Percentiles rank a stretch among this genome's conserved stretches.
These are phyloP conservation scores for Lacanobia wlatinum DNA, from an alignment of 2,888 invertebrate genomes.

Conservation along the genomic window DNA sequence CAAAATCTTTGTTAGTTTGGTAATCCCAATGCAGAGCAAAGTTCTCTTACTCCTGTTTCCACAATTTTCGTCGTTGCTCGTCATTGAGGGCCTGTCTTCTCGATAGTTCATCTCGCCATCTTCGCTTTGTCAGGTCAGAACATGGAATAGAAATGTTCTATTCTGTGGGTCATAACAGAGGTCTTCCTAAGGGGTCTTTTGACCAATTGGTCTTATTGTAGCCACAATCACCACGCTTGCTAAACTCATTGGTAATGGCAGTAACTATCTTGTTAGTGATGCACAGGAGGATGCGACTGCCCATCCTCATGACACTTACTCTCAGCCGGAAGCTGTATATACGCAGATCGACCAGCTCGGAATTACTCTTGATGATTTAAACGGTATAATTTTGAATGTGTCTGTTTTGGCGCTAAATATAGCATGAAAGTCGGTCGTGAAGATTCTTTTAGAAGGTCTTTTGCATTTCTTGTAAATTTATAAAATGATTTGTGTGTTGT, in stretches of 20 bases:
- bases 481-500: conserved; percentile 16
- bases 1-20: not conserved
- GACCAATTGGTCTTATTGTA: not conserved
- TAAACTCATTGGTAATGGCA: conserved; percentile 21
- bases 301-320: conserved; percentile 25
- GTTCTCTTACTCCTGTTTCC: not conserved
- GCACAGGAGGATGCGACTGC: conserved; percentile 23
- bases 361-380: conserved; percentile 43
- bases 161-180: not conserved
- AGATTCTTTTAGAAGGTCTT: conserved; percentile 1
- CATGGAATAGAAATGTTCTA: not conserved
- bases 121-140: not conserved
- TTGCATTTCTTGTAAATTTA: conserved; percentile 20
- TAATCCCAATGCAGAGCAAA: not conserved
- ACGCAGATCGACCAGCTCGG: conserved; percentile 46
- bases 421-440: conserved; percentile 29
- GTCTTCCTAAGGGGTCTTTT: not conserved
- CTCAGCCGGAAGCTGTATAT: conserved; percentile 19
- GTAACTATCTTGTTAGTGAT: conserved; percentile 39
- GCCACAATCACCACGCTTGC: not conserved
- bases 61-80: not conserved
- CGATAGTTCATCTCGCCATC: not conserved
- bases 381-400: conserved; percentile 39
- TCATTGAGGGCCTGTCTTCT: not conserved
- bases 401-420: conserved; percentile 46